Conservation (phyloP, 1,140 invertebrate species). For the Oedothorax gibbosus region DNA sequence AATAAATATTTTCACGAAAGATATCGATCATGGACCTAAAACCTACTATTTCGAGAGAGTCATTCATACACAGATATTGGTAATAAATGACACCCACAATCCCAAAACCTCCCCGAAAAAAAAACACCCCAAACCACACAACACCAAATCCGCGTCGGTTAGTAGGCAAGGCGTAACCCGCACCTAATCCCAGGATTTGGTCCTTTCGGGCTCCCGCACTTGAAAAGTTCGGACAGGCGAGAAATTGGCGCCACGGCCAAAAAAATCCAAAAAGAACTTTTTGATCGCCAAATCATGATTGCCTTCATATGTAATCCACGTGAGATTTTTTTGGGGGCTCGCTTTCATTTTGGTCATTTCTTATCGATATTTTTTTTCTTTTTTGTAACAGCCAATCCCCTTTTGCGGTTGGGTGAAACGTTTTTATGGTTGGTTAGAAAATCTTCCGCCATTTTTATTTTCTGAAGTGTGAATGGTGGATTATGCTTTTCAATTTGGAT, state of each 20-base stretch:
- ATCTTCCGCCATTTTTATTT: constrained; percentile 16
- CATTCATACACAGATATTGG: too few species aligned
- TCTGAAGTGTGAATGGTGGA: constrained; percentile 1
- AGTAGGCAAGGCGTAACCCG: neutral
- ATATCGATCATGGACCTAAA: too few species aligned
- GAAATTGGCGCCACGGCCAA: constrained; percentile 14
- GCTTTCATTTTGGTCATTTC: constrained; percentile 27
- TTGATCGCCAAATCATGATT: constrained; percentile 22
- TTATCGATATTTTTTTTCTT: neutral
- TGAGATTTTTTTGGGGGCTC: neutral
- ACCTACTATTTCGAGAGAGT: too few species aligned
- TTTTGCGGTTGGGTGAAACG: constrained; percentile 20
- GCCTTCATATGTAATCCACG: constrained; percentile 52
- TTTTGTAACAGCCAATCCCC: neutral
- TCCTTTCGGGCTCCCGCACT: neutral
- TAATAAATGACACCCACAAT: too few species aligned
- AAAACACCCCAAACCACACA: neutral
- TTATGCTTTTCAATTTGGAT: neutral
- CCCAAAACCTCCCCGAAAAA: neutral
- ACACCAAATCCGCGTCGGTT: constrained; percentile 1
- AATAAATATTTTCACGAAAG: too few species aligned
- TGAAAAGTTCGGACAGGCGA: constrained; percentile 41
- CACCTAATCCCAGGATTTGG: constrained; percentile 42
- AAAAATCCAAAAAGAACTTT: neutral
- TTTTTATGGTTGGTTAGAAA: constrained; percentile 46